phyloP scores from a whole-genome alignment of 2,797 vertebrate genomes.

The Thalassophryne amazonica region DNA sequence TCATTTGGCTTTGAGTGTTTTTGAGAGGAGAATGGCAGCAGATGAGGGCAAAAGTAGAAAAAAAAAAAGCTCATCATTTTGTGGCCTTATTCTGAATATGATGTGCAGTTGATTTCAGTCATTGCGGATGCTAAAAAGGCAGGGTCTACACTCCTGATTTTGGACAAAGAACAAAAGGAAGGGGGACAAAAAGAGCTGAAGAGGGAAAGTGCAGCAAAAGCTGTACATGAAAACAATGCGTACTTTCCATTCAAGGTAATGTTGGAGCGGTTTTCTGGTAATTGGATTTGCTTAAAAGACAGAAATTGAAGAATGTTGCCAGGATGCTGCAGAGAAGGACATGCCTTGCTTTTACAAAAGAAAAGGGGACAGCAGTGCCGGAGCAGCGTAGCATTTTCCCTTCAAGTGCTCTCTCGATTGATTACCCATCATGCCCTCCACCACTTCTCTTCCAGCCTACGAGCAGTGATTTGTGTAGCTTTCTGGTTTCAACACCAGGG shows the following conservation, averaged over 20 bases:
- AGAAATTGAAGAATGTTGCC: conserved; percentile 44
- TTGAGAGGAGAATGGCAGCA: conserved; percentile 50
- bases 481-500: conserved; percentile 39
- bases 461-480: conserved; percentile 44
- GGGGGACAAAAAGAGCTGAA: background rate
- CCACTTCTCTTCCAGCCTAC: conserved; percentile 27
- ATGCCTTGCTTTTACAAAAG: conserved; percentile 31
- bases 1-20: conserved; percentile 59
- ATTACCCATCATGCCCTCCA: conserved; percentile 45
- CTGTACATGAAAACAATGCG: conserved; percentile 45
- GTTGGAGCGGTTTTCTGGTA: conserved; percentile 36
- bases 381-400: conserved; percentile 43
- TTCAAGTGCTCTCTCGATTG: conserved; percentile 57
- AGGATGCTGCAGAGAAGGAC: conserved; percentile 47
- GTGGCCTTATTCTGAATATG: conserved; percentile 56
- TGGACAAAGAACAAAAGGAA: conserved; percentile 8
- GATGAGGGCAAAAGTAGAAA: conserved; percentile 62
- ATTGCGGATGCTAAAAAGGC: conserved; percentile 36
- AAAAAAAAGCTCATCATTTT: conserved; percentile 34
- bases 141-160: conserved; percentile 16
- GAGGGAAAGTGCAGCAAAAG: conserved; percentile 22
- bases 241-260: conserved; percentile 44
- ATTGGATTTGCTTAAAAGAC: conserved; percentile 62
- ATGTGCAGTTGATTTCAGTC: conserved; percentile 44
- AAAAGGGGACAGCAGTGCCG: conserved; percentile 19